Evolutionary conservation across 1,140 invertebrate species (phyloP), one percentile per base, ranked within the genome.

Genomic region (Venturia canescens): DNA sequence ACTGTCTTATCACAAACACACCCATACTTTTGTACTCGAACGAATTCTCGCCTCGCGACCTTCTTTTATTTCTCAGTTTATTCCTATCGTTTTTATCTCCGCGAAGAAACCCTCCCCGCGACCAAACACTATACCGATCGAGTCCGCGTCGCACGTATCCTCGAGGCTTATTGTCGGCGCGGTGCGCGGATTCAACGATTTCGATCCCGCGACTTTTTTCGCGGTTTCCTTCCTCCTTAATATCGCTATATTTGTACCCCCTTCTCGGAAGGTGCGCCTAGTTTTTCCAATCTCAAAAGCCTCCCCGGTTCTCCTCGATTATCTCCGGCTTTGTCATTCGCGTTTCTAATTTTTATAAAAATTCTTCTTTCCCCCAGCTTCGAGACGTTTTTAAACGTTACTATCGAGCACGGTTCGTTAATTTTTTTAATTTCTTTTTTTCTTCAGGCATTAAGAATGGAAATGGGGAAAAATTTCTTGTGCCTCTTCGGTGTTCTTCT

Each of bases 401-500:
- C 23, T n/a, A 23, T 53, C 57, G 29, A 15, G n/a, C 50, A 53
- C 2, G 26, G 60, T 72, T 74, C n/a, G 6, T 2, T 44, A 38
- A 9, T 78, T 78, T 48, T 76, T 75, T 66, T 69, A 11, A 11
- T 71, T 70, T 21, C 15, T 78, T 23, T 23, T 53, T 67, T 50
- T 63, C n/a, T 26, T 67, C 44, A 66, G 23, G 67, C 60, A 34
- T 80, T 50, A 15, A 83, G 69, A 29, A 77, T 80, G 60, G 60
- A 63, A 26, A 44, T 48, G 44, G 80, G 60, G 72, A 57, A 50
- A 26, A 66, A 9, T 21, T 79, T 69, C 29, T 6, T 81, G 34
- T 81, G 74, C 34, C 48, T 83, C 63, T 69, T 83, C 16, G 77
- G 82, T 29, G 31, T 83, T 16, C 57, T 81, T 29, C 66, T 79